Percentiles rank a stretch among this genome's conserved stretches.
These are phyloP conservation scores for Athetis lepigone DNA, from an alignment of 2,888 invertebrate genomes.

Conservation along the genomic window DNA sequence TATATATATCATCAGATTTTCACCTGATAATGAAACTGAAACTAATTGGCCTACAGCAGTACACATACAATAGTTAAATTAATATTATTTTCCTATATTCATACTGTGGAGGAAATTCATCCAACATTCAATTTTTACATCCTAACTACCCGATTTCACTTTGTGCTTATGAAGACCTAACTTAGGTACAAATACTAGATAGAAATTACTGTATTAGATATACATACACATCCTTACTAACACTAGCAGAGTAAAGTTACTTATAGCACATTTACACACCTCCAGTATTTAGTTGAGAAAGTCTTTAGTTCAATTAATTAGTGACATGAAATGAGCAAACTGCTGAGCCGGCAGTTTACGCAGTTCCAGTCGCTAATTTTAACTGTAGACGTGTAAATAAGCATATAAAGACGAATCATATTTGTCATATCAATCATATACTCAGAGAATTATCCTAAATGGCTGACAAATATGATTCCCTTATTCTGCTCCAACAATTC, in stretches of 20 bases:
- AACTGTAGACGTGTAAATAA: constrained; percentile 23
- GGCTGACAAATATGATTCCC: constrained; percentile 12
- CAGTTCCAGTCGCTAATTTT: constrained; percentile 4
- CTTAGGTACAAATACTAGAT: constrained; percentile 44
- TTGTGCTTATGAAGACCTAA: constrained; percentile 46
- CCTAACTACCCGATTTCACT: constrained; percentile 47
- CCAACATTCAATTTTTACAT: constrained; percentile 33
- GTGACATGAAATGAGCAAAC: constrained; percentile 8
- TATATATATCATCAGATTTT: constrained; percentile 15
- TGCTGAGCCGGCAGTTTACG: constrained; percentile 5
- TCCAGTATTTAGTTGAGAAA: constrained; percentile 27
- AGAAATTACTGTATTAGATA: constrained; percentile 32
- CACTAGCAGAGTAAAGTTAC: constrained; percentile 33
- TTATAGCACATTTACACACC: constrained; percentile 22
- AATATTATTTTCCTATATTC: constrained; percentile 41
- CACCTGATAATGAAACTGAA: constrained; percentile 9
- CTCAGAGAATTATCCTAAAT: neutral
- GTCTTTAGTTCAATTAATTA: constrained; percentile 25
- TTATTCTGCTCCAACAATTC: constrained; percentile 21
- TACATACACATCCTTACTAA: constrained; percentile 21
- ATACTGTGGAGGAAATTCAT: constrained; percentile 60
- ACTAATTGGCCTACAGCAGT: constrained; percentile 40
- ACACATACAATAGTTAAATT: constrained; percentile 14
- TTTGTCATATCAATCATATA: constrained; percentile 10
- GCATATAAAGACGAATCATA: neutral